Conservation (phyloP, 2,113 vertebrate species). For the Elachura formosa region DNA sequence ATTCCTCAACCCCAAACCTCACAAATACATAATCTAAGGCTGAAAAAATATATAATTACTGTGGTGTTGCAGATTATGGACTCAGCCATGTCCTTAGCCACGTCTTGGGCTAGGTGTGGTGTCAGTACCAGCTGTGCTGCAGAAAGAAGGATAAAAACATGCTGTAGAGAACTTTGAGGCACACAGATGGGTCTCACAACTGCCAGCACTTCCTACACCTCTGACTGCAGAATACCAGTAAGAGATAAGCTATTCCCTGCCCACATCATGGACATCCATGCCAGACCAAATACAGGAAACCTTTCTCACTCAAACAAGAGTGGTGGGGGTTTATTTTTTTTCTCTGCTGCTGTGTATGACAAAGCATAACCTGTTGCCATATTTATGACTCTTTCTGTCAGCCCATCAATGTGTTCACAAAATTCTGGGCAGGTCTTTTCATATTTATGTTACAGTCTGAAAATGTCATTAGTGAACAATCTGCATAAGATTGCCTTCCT, state of each 20-base stretch:
- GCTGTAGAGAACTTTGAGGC: neutral
- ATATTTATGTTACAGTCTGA: neutral
- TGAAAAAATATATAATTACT: conserved; percentile 27
- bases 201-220: neutral
- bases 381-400: conserved; percentile 13
- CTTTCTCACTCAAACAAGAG: neutral
- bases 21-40: neutral
- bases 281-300: neutral
- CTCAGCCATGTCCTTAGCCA: neutral
- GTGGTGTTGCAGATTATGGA: neutral
- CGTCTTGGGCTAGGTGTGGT: neutral
- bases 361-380: conserved; percentile 23
- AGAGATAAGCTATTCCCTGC: neutral
- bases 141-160: neutral
- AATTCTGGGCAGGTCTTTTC: neutral
- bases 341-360: conserved; percentile 8
- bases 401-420: neutral
- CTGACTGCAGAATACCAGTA: neutral
- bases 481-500: conserved; percentile 8
- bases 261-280: neutral
- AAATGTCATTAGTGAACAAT: conserved; percentile 33
- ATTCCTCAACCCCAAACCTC: neutral
- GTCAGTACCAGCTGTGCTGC: neutral
- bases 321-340: neutral
- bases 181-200: neutral